Evolutionary conservation across 2,113 vertebrate species (phyloP).

Genomic region (Cardinalis cardinalis): DNA sequence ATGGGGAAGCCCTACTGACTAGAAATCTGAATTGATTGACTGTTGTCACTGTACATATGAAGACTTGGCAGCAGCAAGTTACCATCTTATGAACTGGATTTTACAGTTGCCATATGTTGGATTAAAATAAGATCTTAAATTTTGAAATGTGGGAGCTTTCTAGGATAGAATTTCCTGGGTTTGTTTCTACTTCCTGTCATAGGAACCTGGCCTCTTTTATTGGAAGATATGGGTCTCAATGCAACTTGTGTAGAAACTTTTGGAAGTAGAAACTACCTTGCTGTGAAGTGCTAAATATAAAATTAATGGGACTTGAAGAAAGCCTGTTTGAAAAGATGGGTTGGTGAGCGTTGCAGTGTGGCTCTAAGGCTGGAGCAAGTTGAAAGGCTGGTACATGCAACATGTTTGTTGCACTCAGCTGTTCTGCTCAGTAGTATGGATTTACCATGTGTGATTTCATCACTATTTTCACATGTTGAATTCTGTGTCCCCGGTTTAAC

Average conservation of each 20-base stretch:
- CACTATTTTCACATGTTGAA: rapidly evolving
- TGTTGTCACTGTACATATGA: not conserved
- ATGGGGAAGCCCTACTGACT: slow-evolving; percentile 84
- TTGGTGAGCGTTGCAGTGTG: not conserved
- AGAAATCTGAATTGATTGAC: not conserved
- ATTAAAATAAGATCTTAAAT: slow-evolving; percentile 27
- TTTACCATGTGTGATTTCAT: not conserved
- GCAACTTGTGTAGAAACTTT: not conserved
- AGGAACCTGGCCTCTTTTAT: not conserved
- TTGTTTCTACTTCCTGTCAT: not conserved
- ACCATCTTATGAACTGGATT: not conserved
- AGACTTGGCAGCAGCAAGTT: not conserved
- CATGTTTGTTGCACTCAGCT: not conserved
- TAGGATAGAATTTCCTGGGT: not conserved
- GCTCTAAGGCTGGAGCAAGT: not conserved
- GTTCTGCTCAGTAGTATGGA: not conserved
- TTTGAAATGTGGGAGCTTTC: not conserved
- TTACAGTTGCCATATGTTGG: not conserved
- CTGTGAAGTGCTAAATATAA: not conserved
- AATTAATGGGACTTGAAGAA: not conserved
- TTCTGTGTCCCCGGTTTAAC: not conserved
- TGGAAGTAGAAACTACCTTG: not conserved
- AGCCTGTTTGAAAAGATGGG: not conserved
- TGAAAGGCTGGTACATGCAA: not conserved
- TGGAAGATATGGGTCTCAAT: not conserved